Evolutionary conservation across 2,113 vertebrate genomes (phyloP).

Genomic region (Nerophis ophidion): DNA sequence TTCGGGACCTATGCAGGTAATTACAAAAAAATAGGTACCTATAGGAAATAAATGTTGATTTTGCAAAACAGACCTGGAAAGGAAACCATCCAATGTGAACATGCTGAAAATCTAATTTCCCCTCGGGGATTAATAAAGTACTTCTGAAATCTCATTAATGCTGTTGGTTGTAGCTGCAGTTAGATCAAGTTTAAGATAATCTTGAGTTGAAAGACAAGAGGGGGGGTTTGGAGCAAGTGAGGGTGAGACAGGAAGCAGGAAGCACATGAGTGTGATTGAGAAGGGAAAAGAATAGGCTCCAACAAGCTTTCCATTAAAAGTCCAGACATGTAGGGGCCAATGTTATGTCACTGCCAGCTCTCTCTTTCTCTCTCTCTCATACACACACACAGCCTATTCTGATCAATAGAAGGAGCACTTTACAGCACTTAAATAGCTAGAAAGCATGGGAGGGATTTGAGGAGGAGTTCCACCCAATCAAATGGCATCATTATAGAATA

Average conservation of each 20-base stretch:
- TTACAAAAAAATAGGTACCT: too few species aligned
- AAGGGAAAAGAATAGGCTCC: slow-evolving; percentile 5
- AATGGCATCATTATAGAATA: background rate
- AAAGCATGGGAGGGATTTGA: slow-evolving; percentile 6
- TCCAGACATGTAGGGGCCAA: slow-evolving; percentile 47
- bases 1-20: too few species aligned
- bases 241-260: background rate
- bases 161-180: background rate
- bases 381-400: slow-evolving; percentile 12
- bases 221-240: background rate
- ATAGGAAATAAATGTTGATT: background rate
- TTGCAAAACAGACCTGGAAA: background rate
- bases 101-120: too few species aligned
- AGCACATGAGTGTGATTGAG: background rate
- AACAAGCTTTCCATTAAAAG: slow-evolving; percentile 34
- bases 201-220: background rate
- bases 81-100: background rate
- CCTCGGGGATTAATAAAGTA: too few species aligned
- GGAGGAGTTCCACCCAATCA: slow-evolving; percentile 11
- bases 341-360: slow-evolving; percentile 34
- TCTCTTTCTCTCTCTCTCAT: background rate
- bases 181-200: background rate
- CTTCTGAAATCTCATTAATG: too few species aligned
- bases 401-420: slow-evolving; percentile 45
- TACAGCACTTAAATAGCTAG: slow-evolving; percentile 14